These are phyloP conservation scores for Anisognathus igniventris DNA, from an alignment of 2,797 vertebrate species.

Conservation along the genomic window DNA sequence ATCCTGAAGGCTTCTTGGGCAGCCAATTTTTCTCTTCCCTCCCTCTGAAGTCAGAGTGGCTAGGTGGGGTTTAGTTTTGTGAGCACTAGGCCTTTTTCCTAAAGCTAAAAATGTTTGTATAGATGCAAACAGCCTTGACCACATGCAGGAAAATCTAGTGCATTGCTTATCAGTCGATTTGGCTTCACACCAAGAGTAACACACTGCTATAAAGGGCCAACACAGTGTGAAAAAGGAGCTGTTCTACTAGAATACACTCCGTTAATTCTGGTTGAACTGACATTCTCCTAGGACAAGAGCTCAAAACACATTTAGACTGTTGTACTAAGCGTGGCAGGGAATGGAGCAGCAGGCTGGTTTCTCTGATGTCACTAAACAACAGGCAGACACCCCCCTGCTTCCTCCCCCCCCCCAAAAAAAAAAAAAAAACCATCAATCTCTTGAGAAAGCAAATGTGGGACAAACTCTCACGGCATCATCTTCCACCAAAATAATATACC, in stretches of 20 bases:
- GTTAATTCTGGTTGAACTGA: slow-evolving; percentile 42
- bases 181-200: slow-evolving; percentile 30
- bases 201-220: slow-evolving; percentile 35
- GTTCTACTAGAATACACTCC: slow-evolving; percentile 42
- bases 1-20: not conserved
- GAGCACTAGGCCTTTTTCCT: not conserved
- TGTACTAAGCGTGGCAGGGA: not conserved
- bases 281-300: slow-evolving; percentile 4
- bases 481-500: not conserved
- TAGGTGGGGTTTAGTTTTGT: not conserved
- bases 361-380: not conserved
- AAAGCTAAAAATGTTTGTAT: not conserved
- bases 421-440: not conserved
- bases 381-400: not conserved
- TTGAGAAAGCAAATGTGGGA: not conserved
- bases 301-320: not conserved
- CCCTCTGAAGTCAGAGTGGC: not conserved
- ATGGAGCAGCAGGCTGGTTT: not conserved
- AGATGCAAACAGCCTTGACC: not conserved
- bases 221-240: slow-evolving; percentile 46
- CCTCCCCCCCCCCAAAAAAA: no score
- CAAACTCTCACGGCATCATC: not conserved
- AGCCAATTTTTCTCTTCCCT: not conserved
- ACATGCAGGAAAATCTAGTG: slow-evolving; percentile 13
- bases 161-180: slow-evolving; percentile 37